Evolutionary conservation across 2,888 invertebrate genomes (phyloP).

Genomic region (Mesorhabditis belari): DNA sequence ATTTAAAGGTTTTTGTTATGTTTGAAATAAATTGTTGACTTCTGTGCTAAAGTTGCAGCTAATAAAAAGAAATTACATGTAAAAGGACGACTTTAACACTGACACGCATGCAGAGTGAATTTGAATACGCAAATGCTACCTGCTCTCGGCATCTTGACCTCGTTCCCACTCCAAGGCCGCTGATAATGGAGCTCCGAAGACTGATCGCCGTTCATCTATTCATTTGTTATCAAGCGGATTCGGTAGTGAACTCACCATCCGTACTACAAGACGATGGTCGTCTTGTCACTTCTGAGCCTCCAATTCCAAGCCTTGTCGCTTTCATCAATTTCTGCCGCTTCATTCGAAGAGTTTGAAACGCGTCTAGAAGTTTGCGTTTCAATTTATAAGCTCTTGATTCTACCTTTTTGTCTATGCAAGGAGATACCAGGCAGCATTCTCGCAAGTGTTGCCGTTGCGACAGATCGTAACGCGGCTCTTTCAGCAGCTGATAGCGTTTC

Average conservation of each 20-base stretch:
- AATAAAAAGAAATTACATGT: too few relatives aligned
- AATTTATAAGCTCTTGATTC: neutral
- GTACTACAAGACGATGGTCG: conserved; percentile 15
- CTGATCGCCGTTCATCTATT: conserved; percentile 47
- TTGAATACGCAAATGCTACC: too few relatives aligned
- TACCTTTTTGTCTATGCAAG: conserved; percentile 23
- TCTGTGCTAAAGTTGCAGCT: too few relatives aligned
- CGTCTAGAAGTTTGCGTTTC: neutral
- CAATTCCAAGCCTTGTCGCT: conserved; percentile 67
- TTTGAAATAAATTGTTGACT: too few relatives aligned
- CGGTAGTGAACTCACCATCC: conserved; percentile 6
- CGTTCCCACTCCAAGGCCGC: conserved; percentile 59
- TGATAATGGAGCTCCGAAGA: conserved; percentile 76
- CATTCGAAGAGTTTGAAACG: conserved; percentile 30
- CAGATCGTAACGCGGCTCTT: conserved; percentile 63
- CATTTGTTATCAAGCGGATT: conserved; percentile 10
- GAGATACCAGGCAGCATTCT: conserved; percentile 25
- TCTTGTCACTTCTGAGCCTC: conserved; percentile 45
- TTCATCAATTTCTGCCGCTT: conserved; percentile 61
- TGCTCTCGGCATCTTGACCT: conserved; percentile 8
- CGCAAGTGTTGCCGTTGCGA: conserved; percentile 4
- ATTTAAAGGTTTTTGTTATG: too few relatives aligned
- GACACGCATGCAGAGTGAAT: too few relatives aligned
- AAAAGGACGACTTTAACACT: too few relatives aligned
- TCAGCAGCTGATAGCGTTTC: conserved; percentile 73